Base-by-base conservation (phyloP, 2,888 invertebrate genomes). In the Rhyacophila evoluta region DNA sequence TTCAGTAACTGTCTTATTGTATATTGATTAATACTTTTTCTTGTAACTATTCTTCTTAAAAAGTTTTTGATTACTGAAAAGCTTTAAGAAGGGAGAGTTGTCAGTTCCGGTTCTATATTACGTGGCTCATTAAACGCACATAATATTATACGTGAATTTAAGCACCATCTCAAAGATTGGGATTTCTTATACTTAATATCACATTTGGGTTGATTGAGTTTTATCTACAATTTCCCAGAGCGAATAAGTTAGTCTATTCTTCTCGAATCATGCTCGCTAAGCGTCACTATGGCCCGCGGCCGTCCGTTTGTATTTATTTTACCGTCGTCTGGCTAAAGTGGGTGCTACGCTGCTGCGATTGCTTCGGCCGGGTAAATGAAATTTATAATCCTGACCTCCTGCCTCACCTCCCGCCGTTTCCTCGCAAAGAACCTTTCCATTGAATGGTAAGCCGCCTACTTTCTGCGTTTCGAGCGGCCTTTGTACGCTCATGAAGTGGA, bases 241-340 rank as follows among this genome's bases (percentile, higher is more conserved):
- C 6, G 55, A 10, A 55, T 25, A 19, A 10, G 1, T 2, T 55
- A 6, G 19, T 1, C 5, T 1, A 55, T 55, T 25, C 19, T 55
- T 55, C 25, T 19, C 25, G 19, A 55, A 19, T 19, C 55, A 19
- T 19, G 55, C 15, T 19, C 19, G 41, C 8, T 25, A 25, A 55
- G 55, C 8, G 8, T 2, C 55, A 55, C 55, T 25, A 55, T 25
- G 25, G 19, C 55, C 10, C 8, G 4, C 55, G 55, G 55, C 25
- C 55, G 55, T 25, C 19, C 55, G 25, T 55, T 55, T 55, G 55
- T 55, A 55, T 55, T 55, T 55, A 55, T 55, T 55, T 55, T 55
- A 55, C 55, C 55, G 55, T 55, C 55, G 55, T 55, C 25, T 55
- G 55, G 25, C 8, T 55, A 55, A 25, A 55, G 55, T 55, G 55